Evolutionary conservation across 2,888 invertebrate genomes (phyloP), one percentile per base, ranked within the genome.

Genomic region (Hyles lineata): DNA sequence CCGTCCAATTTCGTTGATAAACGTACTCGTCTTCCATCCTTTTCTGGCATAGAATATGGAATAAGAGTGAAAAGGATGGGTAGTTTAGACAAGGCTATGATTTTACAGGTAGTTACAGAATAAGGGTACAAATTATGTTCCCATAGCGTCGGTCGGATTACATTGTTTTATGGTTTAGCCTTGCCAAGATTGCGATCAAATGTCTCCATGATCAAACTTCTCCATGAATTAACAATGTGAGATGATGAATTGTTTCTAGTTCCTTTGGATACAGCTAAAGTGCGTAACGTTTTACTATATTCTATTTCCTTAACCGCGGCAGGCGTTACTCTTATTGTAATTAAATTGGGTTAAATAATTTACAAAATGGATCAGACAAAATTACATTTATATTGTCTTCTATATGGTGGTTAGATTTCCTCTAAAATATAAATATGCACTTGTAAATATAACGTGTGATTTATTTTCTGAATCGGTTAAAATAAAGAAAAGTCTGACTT

Each of bases 11-110:
- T 52, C 60, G 60, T 73, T 21, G 55, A 67, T 67, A 76, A 83
- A 84, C 81, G 80, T 73, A 75, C 73, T 75, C 55, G 63, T 76
- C 75, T 76, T 43, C 11, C 5, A 6, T 67, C 23, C 32, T 72
- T 43, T 59, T 70, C 70, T 32, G 29, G 70, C 32, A 58, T 5
- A 32, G 25, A 25, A 11, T 19, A n/a, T 15, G 11, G 15, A 1
- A 7, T 58, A 8, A 7, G 50, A 23, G 21, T 15, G n/a, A 67
- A 67, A 67, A 23, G 23, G 67, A 67, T 23, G 15, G 50, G 15
- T 50, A 23, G 7, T 67, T 67, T 67, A 50, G 23, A 67, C 43
- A 50, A 67, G 50, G 43, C 67, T 67, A 67, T 67, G 67, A 50
- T 67, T 67, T 67, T 67, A 67, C 67, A 29, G 72, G 60, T 19